Conservation (phyloP, 1,140 invertebrate species). For the Cyrtorhinus lividipennis region DNA sequence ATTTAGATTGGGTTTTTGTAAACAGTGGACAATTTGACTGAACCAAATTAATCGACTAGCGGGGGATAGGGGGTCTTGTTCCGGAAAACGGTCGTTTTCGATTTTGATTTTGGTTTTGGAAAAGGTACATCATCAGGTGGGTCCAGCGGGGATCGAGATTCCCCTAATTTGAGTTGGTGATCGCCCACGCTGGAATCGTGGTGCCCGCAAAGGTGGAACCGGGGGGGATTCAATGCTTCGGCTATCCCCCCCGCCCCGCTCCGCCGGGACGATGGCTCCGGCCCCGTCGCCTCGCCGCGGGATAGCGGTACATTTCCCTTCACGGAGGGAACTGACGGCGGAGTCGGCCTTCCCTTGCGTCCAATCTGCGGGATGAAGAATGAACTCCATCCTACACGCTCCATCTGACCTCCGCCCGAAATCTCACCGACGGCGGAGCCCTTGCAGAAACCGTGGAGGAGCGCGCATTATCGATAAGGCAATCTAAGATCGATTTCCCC, state of each 20-base stretch:
- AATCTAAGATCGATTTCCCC: not conserved
- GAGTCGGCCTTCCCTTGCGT: not conserved
- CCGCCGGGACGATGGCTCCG: too few species aligned
- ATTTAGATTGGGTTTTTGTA: too few species aligned
- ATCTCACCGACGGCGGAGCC: not conserved
- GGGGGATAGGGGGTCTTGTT: not conserved
- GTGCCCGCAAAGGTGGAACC: too few species aligned
- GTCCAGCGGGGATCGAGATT: not conserved
- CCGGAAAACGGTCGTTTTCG: not conserved
- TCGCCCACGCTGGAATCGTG: not conserved
- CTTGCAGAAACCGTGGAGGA: not conserved
- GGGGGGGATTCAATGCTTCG: not conserved
- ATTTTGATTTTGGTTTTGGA: not conserved
- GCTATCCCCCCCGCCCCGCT: not conserved
- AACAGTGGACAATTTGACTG: not conserved
- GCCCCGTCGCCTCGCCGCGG: not conserved
- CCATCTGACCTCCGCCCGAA: not conserved
- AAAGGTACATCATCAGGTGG: not conserved
- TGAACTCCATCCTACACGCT: not conserved
- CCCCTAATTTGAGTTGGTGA: not conserved
- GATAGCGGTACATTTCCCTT: not conserved
- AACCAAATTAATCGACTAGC: not conserved
- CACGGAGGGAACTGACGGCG: not conserved
- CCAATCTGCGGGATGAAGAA: not conserved
- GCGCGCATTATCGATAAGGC: too few species aligned